Base-by-base conservation (phyloP, 2,888 invertebrate species). In the Catocala sponsa region DNA sequence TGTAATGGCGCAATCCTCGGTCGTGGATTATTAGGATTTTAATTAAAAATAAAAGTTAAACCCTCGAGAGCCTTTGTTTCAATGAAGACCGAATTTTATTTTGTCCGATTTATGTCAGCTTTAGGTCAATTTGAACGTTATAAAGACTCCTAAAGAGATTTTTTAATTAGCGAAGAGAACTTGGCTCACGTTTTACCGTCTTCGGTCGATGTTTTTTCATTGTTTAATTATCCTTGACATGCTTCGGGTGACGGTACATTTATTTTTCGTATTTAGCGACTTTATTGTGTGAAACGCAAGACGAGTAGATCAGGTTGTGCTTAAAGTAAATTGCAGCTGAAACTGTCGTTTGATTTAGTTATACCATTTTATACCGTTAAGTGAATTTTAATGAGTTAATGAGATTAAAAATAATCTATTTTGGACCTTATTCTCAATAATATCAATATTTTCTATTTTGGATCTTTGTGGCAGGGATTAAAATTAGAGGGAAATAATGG, bases 21-120 rank as follows among this genome's bases (percentile, higher is more conserved):
- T 12, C 46, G 55, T n/a, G 47, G 68, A 70, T 73, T 76, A 76
- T 70, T 75, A 68, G 62, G 68, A 70, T 74, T 78, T 81, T 80
- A 82, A 82, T 82, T 80, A 82, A 80, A 81, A 15, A 78, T 77
- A 71, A 68, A 77, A 77, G 74, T 76, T 74, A 72, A 69, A 66
- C 68, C 63, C 63, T 63, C 51, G 59, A 61, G 51, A 35, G 47
- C 57, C 66, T 60, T 70, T 74, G 74, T 59, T 53, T 55, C 62
- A 79, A 80, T 79, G 75, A 73, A 76, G 74, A 78, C 7, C 70
- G 66, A 62, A 53, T 72, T 80, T 72, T 76, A 70, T 76, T 76
- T 64, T 55, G 44, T 10, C 10, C 65, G 72, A 79, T 76, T 80
- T 70, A 79, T 69, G 72, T 70, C 71, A 70, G 63, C 66, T 62